phyloP scores from a whole-genome alignment of 1,140 invertebrate species.

The Magallana ariakensis region DNA sequence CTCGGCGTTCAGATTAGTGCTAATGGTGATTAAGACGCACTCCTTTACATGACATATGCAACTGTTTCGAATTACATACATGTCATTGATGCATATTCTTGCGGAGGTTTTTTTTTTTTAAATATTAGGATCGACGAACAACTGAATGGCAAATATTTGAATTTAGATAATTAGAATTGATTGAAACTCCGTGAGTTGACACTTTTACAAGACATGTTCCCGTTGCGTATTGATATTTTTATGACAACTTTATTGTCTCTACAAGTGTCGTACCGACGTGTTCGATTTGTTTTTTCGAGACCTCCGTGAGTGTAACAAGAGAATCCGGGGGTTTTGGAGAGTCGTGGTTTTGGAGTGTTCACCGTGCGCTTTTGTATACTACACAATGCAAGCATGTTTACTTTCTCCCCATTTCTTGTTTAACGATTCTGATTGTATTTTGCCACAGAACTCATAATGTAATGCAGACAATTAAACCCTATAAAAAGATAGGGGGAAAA shows the following conservation, averaged over 20 bases:
- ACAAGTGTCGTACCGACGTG: background rate
- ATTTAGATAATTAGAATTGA: constrained; percentile 30
- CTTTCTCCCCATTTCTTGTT: background rate
- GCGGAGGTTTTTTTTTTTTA: background rate
- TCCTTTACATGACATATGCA: background rate
- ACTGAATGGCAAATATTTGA: constrained; percentile 32
- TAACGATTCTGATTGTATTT: background rate
- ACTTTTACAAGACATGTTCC: constrained; percentile 21
- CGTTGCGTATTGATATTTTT: constrained; percentile 26
- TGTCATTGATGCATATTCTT: constrained; percentile 16
- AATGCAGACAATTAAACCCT: background rate
- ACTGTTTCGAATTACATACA: constrained; percentile 32
- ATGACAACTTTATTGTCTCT: constrained; percentile 34
- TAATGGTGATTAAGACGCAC: constrained; percentile 7
- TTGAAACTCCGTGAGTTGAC: constrained; percentile 24
- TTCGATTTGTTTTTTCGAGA: constrained; percentile 13
- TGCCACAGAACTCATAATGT: background rate
- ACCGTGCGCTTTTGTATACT: background rate
- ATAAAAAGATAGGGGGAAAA: background rate
- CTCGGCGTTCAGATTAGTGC: background rate
- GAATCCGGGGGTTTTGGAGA: background rate
- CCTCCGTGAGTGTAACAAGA: constrained; percentile 28
- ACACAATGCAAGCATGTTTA: background rate
- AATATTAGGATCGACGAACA: background rate
- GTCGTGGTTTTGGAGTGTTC: background rate